Percentiles rank a stretch among this genome's conserved stretches.
Evolutionary conservation across 2,113 vertebrate genomes (phyloP).

Genomic region (Alligator mississippiensis): DNA sequence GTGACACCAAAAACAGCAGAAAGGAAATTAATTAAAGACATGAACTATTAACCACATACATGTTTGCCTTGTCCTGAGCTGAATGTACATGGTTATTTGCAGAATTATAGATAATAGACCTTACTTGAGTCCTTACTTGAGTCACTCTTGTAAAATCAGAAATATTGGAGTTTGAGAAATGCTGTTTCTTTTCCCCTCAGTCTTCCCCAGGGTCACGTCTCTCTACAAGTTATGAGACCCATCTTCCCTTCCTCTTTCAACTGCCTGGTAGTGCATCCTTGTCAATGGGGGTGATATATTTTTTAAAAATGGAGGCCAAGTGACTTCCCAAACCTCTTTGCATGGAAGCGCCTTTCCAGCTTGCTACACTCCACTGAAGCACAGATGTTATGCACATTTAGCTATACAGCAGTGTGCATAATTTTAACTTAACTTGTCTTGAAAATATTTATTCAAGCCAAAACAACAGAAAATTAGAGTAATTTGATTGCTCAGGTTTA

Average conservation of each 20-base stretch:
- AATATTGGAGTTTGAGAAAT: not conserved
- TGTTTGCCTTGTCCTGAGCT: not conserved
- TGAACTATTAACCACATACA: not conserved
- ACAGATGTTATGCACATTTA: slow-evolving; percentile 70
- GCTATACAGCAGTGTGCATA: slow-evolving; percentile 27
- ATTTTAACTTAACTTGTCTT: slow-evolving; percentile 72
- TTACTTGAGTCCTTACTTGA: not conserved
- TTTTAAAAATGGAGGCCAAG: not conserved
- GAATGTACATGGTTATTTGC: not conserved
- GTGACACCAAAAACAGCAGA: not conserved
- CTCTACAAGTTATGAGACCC: too few species aligned
- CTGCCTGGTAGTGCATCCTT: not conserved
- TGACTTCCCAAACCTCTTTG: slow-evolving; percentile 23
- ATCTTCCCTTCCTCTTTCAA: too few species aligned
- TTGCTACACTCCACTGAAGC: slow-evolving; percentile 20
- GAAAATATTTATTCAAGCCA: slow-evolving; percentile 68
- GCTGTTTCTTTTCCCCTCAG: not conserved
- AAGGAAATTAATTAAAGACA: not conserved
- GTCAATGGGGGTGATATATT: not conserved
- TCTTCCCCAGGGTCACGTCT: not conserved
- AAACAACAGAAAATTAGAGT: slow-evolving; percentile 72
- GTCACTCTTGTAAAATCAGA: not conserved
- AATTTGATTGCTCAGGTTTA: slow-evolving; percentile 55
- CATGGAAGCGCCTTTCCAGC: slow-evolving; percentile 48
- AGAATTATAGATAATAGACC: not conserved